These are phyloP conservation scores for Zeugodacus cucurbitae DNA, from an alignment of 1,140 invertebrate genomes.

Conservation along the genomic window DNA sequence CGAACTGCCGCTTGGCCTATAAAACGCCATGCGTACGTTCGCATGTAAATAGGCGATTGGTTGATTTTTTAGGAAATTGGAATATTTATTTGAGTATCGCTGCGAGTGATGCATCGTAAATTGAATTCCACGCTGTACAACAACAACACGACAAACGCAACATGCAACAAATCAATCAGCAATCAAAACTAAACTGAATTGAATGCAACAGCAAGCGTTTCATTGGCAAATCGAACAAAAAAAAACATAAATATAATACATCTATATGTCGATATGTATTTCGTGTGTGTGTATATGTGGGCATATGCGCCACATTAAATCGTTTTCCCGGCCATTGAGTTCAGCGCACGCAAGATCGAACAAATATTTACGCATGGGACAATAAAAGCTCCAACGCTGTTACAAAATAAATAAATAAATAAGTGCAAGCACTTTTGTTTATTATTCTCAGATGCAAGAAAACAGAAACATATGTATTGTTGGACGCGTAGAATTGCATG, in stretches of 20 bases:
- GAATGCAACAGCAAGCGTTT: background rate
- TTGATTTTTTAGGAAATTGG: constrained; percentile 10
- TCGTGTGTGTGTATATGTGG: background rate
- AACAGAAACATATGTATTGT: background rate
- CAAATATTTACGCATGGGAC: background rate
- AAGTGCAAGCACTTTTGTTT: background rate
- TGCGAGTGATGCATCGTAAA: constrained; percentile 19
- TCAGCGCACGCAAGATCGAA: background rate
- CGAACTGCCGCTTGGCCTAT: background rate
- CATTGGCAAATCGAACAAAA: background rate
- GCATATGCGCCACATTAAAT: background rate
- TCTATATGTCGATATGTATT: background rate
- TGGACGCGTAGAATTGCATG: background rate
- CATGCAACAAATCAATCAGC: constrained; percentile 26
- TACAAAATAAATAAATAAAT: background rate
- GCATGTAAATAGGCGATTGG: background rate
- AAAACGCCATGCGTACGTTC: background rate
- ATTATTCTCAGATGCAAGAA: background rate
- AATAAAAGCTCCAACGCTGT: background rate
- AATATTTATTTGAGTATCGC: constrained; percentile 22
- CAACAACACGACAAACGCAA: background rate
- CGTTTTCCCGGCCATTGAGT: background rate
- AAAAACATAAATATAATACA: background rate
- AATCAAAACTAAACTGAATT: constrained; percentile 17
- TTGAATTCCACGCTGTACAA: background rate